Base-by-base conservation (phyloP, 2,888 invertebrate genomes). In the Clistopyga incitator region DNA sequence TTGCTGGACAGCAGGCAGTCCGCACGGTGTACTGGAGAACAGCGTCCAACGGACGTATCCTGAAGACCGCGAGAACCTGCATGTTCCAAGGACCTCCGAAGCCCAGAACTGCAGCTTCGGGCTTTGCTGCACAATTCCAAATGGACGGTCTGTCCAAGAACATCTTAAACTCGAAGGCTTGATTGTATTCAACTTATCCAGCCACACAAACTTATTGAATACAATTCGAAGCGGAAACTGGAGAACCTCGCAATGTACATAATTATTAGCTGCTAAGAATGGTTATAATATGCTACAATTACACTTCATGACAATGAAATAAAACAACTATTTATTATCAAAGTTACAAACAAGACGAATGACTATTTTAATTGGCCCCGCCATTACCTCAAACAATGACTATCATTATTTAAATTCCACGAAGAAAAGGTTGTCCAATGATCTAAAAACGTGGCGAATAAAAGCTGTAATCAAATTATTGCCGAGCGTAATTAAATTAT, bases 1-100 rank as follows among this genome's bases (percentile, higher is more conserved):
- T 97, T 86, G 95, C 96, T 68, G 96, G 96, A 68, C 95, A 96
- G 82, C 95, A 96, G 89, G 96, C 96, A 0, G 95, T 96, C 25
- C 96, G 97, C 90, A 97, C 96, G 0, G 96, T 97, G 0, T 97
- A 97, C 89, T 97, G 97, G 97, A 94, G 96, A 88, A 94, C 95
- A 13, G 85, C 88, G 47, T 88, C 86, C 74, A 89, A 89, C 18
- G 91, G 91, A 25, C 89, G 90, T 38, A 82, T 91, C 20, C 78
- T 91, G 78, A 91, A 91, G 78, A 91, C 91, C 0, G 90, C 91
- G 1, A 91, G 89, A 78, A 91, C 90, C 23, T 91, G 90, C 84
- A 90, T 90, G 89, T 91, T 91, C 72, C 90, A 90, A 86, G 91
- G 91, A 34, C 91, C 91, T n/a, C 91, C 91, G 23, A 90, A 90